Base-by-base conservation (phyloP, 2,797 vertebrate genomes). In the Diglossa cyanea region DNA sequence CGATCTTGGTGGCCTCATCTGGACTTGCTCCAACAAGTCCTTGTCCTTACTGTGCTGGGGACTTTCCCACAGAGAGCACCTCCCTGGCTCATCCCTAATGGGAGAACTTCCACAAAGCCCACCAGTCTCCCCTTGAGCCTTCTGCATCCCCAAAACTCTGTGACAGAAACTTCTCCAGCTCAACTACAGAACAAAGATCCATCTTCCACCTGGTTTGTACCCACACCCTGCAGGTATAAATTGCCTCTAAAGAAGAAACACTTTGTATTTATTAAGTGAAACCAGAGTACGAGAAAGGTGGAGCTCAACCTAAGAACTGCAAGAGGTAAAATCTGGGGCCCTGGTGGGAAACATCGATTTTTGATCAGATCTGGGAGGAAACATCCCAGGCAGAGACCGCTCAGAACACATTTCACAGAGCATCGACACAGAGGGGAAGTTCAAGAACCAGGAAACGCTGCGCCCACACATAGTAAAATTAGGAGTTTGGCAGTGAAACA, bases 201-300 rank as follows among this genome's bases (percentile, higher is more conserved):
- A 33, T 1, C 45, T 57, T 45, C 40, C 15, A 28, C 3, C 17
- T 19, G 13, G 8, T 51, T 31, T 13, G 19, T 8, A 47, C 6
- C 13, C 0, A 0, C 23, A 37, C 6, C 16, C 30, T 28, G 44
- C 6, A 15, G 17, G 4, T 39, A 40, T 6, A 16, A 61, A 20
- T 4, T 31, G 21, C 11, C 7, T 40, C 61, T 26, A 21, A 13
- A 20, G 25, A 5, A 82, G 31, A 92, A 83, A 67, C 4, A 25
- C 13, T 37, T 5, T 21, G 2, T 8, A n/a, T 78, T 75, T 12
- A 60, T 15, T 19, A 81, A 51, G 16, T 8, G 6, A 44, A 73
- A 79, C 3, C 5, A 9, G 20, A 50, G 2, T 7, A 44, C 16
- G 20, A 67, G 17, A 39, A 45, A 50, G 15, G 3, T 40, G 26